These are phyloP conservation scores for Lepisosteus oculatus DNA, from an alignment of 2,113 vertebrate genomes.

Conservation along the genomic window DNA sequence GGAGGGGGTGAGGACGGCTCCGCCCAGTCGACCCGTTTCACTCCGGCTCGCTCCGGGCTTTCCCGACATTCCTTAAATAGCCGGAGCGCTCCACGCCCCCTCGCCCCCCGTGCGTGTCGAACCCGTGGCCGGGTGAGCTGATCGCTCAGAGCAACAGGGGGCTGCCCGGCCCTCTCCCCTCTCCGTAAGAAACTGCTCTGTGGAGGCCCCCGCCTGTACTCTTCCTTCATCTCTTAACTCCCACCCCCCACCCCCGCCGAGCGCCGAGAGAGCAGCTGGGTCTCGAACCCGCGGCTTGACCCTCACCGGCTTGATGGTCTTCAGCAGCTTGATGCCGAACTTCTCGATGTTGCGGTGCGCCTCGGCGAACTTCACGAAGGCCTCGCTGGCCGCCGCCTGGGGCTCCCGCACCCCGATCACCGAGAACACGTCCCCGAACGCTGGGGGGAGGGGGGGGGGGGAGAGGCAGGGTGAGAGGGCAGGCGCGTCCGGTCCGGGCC, in stretches of 20 bases:
- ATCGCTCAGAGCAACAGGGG: too few relatives aligned
- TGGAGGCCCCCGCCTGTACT: too few relatives aligned
- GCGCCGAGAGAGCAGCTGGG: too few relatives aligned
- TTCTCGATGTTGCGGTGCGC: conserved; percentile 97
- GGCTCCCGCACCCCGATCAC: conserved; percentile 94
- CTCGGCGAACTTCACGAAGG: conserved; percentile 97
- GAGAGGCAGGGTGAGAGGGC: background rate
- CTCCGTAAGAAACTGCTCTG: too few relatives aligned
- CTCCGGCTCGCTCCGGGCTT: too few relatives aligned
- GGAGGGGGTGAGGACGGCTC: background rate
- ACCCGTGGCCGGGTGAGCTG: background rate
- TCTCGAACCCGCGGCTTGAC: rapidly evolving
- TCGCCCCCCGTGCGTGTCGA: background rate
- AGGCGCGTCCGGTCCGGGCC: too few relatives aligned
- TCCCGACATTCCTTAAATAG: too few relatives aligned
- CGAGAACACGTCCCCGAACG: conserved; percentile 95
- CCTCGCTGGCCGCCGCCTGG: conserved; percentile 91
- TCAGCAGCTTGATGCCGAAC: conserved; percentile 90
- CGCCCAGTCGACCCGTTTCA: too few relatives aligned
- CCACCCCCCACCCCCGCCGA: background rate
- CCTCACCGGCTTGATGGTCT: conserved; percentile 94
- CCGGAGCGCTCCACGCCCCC: too few relatives aligned
- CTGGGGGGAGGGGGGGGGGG: conserved; percentile 50
- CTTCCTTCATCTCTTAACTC: background rate
- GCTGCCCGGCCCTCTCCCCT: too few relatives aligned